Base-by-base conservation (phyloP, 2,888 invertebrate genomes). In the Tetrapedia diversipes region DNA sequence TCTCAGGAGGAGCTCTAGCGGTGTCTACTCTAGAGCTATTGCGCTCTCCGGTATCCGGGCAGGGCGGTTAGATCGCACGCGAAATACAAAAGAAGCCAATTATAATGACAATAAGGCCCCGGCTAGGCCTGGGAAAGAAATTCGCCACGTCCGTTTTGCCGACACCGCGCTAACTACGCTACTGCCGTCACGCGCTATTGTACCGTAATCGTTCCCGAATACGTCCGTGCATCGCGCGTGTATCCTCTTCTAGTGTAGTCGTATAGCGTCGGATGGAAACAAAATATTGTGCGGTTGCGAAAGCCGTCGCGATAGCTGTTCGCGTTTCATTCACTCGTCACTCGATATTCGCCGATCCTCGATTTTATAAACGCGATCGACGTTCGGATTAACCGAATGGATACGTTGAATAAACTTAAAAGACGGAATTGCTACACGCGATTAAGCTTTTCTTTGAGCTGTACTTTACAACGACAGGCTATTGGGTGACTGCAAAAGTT, bases 101-200 rank as follows among this genome's bases (percentile, higher is more conserved):
- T 91, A 91, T 87, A 91, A 91, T 91, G 91, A 91, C 91, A 91
- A 91, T 91, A 89, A 86, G 82, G 83, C 81, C 83, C 83, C 85
- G 81, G 86, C 85, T 86, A 84, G 82, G 74, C 89, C 86, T 89
- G 91, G 90, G 90, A 90, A 91, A 89, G 89, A 90, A 89, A 89
- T 89, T 89, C 87, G 86, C 89, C 80, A 82, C 88, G 88, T 88
- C 83, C 86, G 86, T 88, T 89, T 87, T 81, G 75, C 57, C 59
- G 69, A 56, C 68, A 66, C 59, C 68, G 59, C 59, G 71, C 82
- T 80, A 85, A 83, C 86, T 84, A 83, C 85, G 84, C 81, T 80
- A 81, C 85, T 81, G 80, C 79, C 84, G 86, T 87, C 86, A 87
- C 82, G 85, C 85, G 81, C 86, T 85, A 84, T 87, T 86, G 81